Evolutionary conservation across 2,888 invertebrate genomes (phyloP), one percentile per base, ranked within the genome.

Genomic region (Synergus gifuensis): DNA sequence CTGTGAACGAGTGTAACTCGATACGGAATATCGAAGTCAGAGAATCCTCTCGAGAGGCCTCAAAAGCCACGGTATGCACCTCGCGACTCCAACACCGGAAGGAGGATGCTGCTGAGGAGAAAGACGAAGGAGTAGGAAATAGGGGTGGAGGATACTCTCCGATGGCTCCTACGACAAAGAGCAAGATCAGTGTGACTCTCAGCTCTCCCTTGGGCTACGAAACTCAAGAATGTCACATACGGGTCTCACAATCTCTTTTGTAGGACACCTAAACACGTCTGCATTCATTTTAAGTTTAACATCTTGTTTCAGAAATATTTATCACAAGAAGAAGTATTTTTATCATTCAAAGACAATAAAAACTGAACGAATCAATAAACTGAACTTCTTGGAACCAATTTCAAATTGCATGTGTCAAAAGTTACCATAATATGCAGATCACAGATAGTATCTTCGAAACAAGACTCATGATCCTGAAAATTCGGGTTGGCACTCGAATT

Each of bases 181-280:
- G 88, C 87, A 87, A 90, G 90, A 90, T 91, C 89, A 87, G 88
- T 87, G 89, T 86, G 89, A 90, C 89, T 90, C 88, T 87, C 88
- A 86, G 87, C 81, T 85, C 76, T 89, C 89, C 89, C 89, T 36
- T 78, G 89, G 89, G 88, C 64, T 84, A 76, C 60, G 82, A 83
- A 83, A 81, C 81, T 82, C 83, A 82, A 85, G 60, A 60, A 60
- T 22, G 22, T 60, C 22, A 60, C 60, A 18, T 69, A 54, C 36
- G 83, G 85, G 82, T 86, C 85, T 85, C 86, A 85, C 86, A 86
- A 85, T 73, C 54, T 66, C 62, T 58, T 44, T 54, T 49, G 54
- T 69, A 78, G 78, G 36, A 76, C 69, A 62, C 79, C 49, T 64
- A 54, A 66, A 76, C 58, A 67, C 63, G 73, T 12, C 54, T 54